Base-by-base conservation (phyloP, 92 coral and sea anemone genomes). In the Hydrozoanthus gracilis region DNA sequence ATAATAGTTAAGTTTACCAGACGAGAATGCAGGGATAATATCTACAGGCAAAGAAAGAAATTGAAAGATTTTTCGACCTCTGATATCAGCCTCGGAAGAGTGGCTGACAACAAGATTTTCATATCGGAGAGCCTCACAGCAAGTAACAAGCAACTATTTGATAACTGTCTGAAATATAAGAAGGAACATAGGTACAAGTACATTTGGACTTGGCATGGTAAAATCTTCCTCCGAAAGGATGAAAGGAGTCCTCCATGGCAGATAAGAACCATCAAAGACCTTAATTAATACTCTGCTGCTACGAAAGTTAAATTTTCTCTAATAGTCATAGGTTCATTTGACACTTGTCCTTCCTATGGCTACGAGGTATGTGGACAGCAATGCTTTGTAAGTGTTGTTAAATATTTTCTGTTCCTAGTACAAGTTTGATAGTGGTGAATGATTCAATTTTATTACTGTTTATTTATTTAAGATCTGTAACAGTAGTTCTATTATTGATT, bases 221-320 rank as follows among this genome's bases (percentile, higher is more conserved):
- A 68, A 20, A 68, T 68, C 73, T 68, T 68, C 73, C 73, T 68
- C 73, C 73, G 73, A 68, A 68, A 68, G 73, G 73, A 68, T 68
- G 73, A 68, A 68, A 68, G 73, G 73, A 68, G 73, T 68, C 48
- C 73, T 68, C 73, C 73, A 68, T 68, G 73, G 73, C 73, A 68
- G 73, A 68, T 68, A 68, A 68, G 48, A 68, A 68, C 73, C 73
- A 68, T 68, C 73, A 68, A 68, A 68, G 73, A 68, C 73, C 73
- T 68, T 68, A 35, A 68, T 68, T 68, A 68, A 68, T 68, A 68
- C 20, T 67, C 73, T 68, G 73, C 73, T 68, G 73, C 73, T 68
- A 68, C 48, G 73, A 68, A 68, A 35, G 73, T 68, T 20, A 68
- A 68, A 68, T 68, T 68, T 68, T 68, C 48, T 35, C 73, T 68